Evolutionary conservation across 2,113 vertebrate species (phyloP), one percentile per base, ranked within the genome.

Genomic region (Cheirogaleus medius): DNA sequence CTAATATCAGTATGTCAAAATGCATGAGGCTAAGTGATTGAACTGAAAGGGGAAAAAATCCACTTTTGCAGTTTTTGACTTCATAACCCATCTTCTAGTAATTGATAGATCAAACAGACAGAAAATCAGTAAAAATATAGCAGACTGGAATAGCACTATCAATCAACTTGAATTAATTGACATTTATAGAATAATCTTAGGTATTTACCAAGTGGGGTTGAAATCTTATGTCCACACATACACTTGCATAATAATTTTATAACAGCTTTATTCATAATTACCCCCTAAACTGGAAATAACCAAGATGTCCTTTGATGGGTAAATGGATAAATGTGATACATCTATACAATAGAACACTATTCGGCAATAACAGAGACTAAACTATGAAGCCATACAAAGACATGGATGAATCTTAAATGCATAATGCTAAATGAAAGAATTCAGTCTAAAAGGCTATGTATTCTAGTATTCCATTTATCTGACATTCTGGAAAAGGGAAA

Each of bases 101-200:
- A 92, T 84, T 97, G 56, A 90, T 60, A 84, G 27, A 68, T 68
- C 54, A 92, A 90, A 58, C 14, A 6, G 11, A 83, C 74, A 95
- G 87, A 87, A 97, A 94, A 68, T 94, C 80, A 87, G 54, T 68
- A 90, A 69, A 11, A 47, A 87, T 47, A 66, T 13, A 92, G 44
- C 64, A 44, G 42, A 96, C n/a, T 80, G 15, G 15, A 69, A 63
- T 13, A 47, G 34, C 29, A 83, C 27, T 92, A 87, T 92, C n/a
- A 80, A 47, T 94, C 80, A 76, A 69, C 20, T 27, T 92, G 42
- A 87, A 78, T 87, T 64, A 94, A 92, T 37, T 87, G 78, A 76
- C 18, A 90, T 18, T 94, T 86, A 49, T 69, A 32, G 14, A 77
- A 66, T 64, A 69, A 74, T 76, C 23, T 13, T 76, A 47, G 42